Percentiles rank a stretch among this genome's conserved stretches.
Evolutionary conservation across 2,797 vertebrate genomes (phyloP).

Genomic region (Mycteria americana): DNA sequence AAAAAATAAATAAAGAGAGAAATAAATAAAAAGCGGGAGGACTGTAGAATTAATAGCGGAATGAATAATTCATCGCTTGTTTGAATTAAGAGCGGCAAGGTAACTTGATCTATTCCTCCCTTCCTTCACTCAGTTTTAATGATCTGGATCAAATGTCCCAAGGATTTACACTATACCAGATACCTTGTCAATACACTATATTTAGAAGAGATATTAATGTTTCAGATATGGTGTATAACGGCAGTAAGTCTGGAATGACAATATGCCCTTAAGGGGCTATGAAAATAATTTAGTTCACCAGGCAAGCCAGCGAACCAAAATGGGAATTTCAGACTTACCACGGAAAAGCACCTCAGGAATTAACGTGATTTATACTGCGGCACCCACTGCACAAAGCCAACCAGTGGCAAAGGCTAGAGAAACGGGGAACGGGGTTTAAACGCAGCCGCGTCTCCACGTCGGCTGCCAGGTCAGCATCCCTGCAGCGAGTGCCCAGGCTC

Average conservation of each 20-base stretch:
- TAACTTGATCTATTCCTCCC: slow-evolving; percentile 84
- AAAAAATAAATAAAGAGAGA: slow-evolving; percentile 35
- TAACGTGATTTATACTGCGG: slow-evolving; percentile 56
- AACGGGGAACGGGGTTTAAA: neutral
- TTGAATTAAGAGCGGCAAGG: slow-evolving; percentile 77
- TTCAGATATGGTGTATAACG: slow-evolving; percentile 54
- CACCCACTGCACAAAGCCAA: slow-evolving; percentile 33
- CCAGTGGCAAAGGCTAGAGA: neutral
- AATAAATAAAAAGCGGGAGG: slow-evolving; percentile 74
- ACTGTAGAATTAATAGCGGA: slow-evolving; percentile 78
- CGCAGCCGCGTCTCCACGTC: fast-evolving
- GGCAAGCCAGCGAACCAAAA: slow-evolving; percentile 52
- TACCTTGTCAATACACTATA: slow-evolving; percentile 80
- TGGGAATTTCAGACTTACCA: slow-evolving; percentile 59
- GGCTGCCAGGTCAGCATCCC: slow-evolving; percentile 25
- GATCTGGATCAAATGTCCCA: slow-evolving; percentile 86
- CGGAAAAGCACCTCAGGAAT: slow-evolving; percentile 59
- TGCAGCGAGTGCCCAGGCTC: neutral
- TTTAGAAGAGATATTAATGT: slow-evolving; percentile 80
- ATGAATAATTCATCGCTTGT: slow-evolving; percentile 89
- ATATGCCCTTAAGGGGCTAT: slow-evolving; percentile 67
- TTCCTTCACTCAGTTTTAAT: slow-evolving; percentile 87
- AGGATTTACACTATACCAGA: slow-evolving; percentile 78
- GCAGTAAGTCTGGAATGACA: slow-evolving; percentile 66
- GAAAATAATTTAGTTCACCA: slow-evolving; percentile 65